Base-by-base conservation (phyloP, 2,113 vertebrate genomes). In the Pleuronectes platessa region DNA sequence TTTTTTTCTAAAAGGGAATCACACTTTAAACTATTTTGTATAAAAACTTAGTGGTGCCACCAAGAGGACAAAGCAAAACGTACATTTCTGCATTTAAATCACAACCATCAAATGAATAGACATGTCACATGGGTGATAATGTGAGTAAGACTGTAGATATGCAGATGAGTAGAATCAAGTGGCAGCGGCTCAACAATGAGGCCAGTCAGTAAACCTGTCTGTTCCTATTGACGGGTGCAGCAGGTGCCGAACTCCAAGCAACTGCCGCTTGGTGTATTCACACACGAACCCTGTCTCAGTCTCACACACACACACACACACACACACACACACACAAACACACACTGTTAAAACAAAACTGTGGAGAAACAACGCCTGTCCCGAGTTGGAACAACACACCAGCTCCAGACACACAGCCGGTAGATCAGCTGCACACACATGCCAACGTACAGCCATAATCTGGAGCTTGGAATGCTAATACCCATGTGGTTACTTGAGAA, bases 201-300 rank as follows among this genome's bases (percentile, higher is more conserved):
- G 49, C 58, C 10, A 1, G 61, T 91, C 10, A 1, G 61, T 91
- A 90, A 90, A 91, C 40, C 85, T 85, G 86, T 89, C 88, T 21
- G 70, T 76, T 78, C 66, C 13, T 74, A 62, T 69, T 94, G 90
- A 93, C 2, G 69, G 40, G 47, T 21, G 59, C 53, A 89, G 68
- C 93, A 93, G 92, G 90, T 94, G 93, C 81, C 63, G 59, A 40
- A 61, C 58, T 20, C n/a, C 61, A 60, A 71, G 51, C 79, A 84
- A 87, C 83, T 79, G 86, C 75, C 2, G 0, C 6, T 24, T 24
- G 24, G n/a, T 26, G 3, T 20, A 64, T 18, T 26, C 31, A 35
- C 78, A 68, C 54, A 6, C 61, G 3, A 1, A 51, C 47, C 4
- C 47, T 17, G 31, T 5, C 59, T 20, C 18, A n/a, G 20, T 5